Evolutionary conservation across 2,797 vertebrate species (phyloP), one percentile per base, ranked within the genome.

Genomic region (Semotilus atromaculatus): DNA sequence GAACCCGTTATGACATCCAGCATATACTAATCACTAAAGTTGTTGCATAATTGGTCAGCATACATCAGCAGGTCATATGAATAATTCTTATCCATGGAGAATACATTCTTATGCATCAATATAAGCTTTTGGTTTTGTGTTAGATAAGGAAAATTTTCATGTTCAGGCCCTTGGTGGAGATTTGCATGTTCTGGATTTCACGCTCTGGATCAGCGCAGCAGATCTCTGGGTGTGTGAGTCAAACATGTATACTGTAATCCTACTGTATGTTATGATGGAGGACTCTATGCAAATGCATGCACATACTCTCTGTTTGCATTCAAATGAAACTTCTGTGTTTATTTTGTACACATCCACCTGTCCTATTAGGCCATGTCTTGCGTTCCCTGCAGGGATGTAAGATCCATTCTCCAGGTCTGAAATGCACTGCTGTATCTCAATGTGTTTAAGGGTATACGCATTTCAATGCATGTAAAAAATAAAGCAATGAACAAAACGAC

Each of bases 401-500:
- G 75, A 74, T 88, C 66, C 72, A 36, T 86, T 89, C 43, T 73
- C 48, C 80, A 67, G 76, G 21, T 18, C n/a, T 40, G 31, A 79
- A 82, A 58, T 14, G 80, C 79, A 45, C 60, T 82, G 89, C 84
- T 90, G 88, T 91, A 86, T 89, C 74, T 80, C 76, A 68, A 23
- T 66, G 81, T 21, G 43, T 34, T 67, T 79, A 60, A 80, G 74
- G 88, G 29, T 51, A 66, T 83, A 81, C 0, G 13, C 68, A 86
- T 91, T 90, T 89, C 66, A 84, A 36, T 83, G 36, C 70, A 71
- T 71, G 68, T 82, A 66, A 84, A 86, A 53, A 58, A 85, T 71
- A 80, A 79, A 67, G 9, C 62, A 29, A 43, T 88, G 51, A 67
- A 75, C 19, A 45, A 68, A 62, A 80, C 19, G 43, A 38, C n/a